Evolutionary conservation across 2,113 vertebrate species (phyloP), one percentile per base, ranked within the genome.

Genomic region (Dissostichus mawsoni): DNA sequence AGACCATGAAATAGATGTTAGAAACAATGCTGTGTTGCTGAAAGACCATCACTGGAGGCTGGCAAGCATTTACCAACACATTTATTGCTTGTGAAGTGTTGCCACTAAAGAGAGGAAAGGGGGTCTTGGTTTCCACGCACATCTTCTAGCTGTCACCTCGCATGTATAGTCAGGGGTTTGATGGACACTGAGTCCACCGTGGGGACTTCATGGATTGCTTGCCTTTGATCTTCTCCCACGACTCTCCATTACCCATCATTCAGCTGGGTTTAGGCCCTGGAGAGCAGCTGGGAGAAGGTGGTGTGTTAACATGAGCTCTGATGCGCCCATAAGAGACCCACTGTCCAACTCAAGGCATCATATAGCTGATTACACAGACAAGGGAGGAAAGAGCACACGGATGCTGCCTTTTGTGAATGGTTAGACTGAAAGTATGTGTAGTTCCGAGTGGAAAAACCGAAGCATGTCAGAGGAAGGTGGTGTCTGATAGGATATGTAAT

Each of bases 201-300:
- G 53, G 81, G 84, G 87, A 91, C 81, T 83, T 81, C 25, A 3
- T 83, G 84, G 83, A 90, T 78, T 68, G 84, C 82, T 74, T 84
- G 77, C 76, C 86, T 92, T 89, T 93, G 86, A 88, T 90, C 92
- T 87, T 82, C 91, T 90, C 87, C 88, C 75, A 74, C 25, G 47
- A 90, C 86, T 92, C 90, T 87, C 84, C 68, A 92, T 93, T 93
- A 90, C 88, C 89, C 91, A 93, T 92, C 89, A 87, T 92, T 92
- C 87, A 87, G 62, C 59, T 25, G 76, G 76, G 81, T 69, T 72
- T 44, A 77, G 69, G 84, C 90, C 87, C 80, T 56, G 62, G 83
- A 88, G 85, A 92, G 80, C 63, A 67, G 62, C 80, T 57, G 74
- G 73, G 62, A 89, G 69, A 87, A 78, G 81, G 69, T 78, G 81